Conservation (phyloP, 2,888 invertebrate genomes). For the Conomelus anceps region DNA sequence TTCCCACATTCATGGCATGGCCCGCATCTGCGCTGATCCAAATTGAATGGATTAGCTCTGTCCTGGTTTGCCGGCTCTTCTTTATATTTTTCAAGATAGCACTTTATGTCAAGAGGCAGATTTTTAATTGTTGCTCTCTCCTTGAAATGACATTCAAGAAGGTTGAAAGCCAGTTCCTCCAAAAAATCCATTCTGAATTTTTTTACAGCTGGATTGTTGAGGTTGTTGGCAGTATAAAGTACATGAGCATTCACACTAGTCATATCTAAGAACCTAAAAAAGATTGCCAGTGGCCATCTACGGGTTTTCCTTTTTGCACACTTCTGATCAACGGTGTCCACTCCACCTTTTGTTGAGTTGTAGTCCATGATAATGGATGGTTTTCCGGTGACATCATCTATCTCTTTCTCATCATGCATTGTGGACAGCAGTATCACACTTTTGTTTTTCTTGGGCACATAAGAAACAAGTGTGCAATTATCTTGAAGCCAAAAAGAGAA, state of each 20-base stretch:
- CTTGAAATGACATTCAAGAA: neutral
- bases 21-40: neutral
- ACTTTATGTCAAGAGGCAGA: neutral
- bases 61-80: neutral
- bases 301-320: neutral
- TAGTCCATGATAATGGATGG: neutral
- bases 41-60: neutral
- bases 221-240: neutral
- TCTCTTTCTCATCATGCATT: neutral
- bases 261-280: neutral
- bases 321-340: neutral
- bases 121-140: neutral
- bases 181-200: slow-evolving; percentile 1
- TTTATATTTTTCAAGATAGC: neutral
- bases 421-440: slow-evolving; percentile 1
- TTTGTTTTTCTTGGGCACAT: neutral
- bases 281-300: neutral
- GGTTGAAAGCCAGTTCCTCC: neutral
- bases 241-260: neutral
- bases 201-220: neutral
- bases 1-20: neutral
- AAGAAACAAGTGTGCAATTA: slow-evolving; percentile 18
- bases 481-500: slow-evolving; percentile 21
- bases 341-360: neutral
- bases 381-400: neutral